Conservation (phyloP, 2,113 vertebrate genomes). For the Cyanoramphus novaezelandiae region DNA sequence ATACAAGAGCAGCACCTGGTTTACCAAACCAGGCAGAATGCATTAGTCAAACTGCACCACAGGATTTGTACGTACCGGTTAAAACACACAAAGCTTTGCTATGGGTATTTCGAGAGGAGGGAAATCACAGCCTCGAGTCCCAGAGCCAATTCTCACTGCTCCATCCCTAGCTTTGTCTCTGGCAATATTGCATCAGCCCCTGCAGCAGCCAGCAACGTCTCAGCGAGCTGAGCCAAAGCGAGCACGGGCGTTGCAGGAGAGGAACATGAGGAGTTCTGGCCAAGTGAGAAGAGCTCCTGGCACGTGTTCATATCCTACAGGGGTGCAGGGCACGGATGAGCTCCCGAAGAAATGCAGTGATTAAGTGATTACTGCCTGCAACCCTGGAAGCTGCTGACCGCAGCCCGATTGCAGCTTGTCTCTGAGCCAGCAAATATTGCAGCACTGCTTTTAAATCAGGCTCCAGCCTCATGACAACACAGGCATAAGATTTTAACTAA, state of each 20-base stretch:
- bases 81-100: neutral
- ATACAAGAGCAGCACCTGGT: neutral
- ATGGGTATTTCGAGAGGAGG: neutral
- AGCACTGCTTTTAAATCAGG: neutral
- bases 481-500: conserved; percentile 19
- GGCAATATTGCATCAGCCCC: conserved; percentile 13
- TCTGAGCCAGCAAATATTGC: neutral
- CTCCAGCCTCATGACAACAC: neutral
- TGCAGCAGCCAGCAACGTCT: neutral
- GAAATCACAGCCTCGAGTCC: neutral
- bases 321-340: neutral
- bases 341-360: neutral
- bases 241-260: neutral
- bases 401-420: neutral
- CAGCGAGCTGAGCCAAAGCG: neutral
- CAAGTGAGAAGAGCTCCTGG: neutral
- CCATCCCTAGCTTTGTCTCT: neutral
- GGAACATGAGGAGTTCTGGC: neutral
- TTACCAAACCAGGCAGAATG: neutral
- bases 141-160: neutral
- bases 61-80: neutral
- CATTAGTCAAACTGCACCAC: neutral
- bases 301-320: neutral
- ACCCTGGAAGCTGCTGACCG: neutral
- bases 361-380: neutral